These are phyloP conservation scores for Dilophus febrilis DNA, from an alignment of 2,888 invertebrate species.

Conservation along the genomic window DNA sequence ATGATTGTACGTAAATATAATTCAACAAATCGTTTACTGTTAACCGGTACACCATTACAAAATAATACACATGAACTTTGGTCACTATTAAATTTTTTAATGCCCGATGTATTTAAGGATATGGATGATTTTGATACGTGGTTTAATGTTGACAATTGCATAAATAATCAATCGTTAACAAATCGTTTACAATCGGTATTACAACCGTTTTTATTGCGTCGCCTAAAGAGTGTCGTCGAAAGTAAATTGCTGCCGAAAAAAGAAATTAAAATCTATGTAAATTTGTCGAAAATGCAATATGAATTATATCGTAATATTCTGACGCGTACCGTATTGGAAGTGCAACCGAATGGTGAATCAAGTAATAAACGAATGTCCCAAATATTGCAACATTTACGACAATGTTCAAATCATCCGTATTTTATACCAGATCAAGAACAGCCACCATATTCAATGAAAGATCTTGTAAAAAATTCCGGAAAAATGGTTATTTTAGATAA, in stretches of 20 bases:
- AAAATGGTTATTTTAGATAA: constrained; percentile 43
- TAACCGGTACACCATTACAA: constrained; percentile 54
- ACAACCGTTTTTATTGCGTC: constrained; percentile 47
- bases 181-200: constrained; percentile 42
- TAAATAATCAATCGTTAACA: constrained; percentile 31
- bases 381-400: constrained; percentile 16
- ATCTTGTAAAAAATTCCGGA: constrained; percentile 46
- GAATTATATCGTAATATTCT: constrained; percentile 28
- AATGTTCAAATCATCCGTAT: constrained; percentile 49
- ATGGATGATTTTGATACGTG: constrained; percentile 43
- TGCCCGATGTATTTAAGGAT: constrained; percentile 49
- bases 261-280: constrained; percentile 46
- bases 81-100: constrained; percentile 49
- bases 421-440: constrained; percentile 35
- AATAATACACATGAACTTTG: constrained; percentile 54
- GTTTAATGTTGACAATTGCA: constrained; percentile 36
- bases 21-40: constrained; percentile 35
- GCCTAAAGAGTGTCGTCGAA: constrained; percentile 47
- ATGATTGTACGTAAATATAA: constrained; percentile 19
- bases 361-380: neutral
- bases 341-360: neutral
- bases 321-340: neutral
- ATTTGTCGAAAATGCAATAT: constrained; percentile 38
- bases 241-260: constrained; percentile 45
- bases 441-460: constrained; percentile 15